Percentiles rank a stretch among this genome's conserved stretches.
Evolutionary conservation across 37 sponge, comb jelly and placozoan genomes (phyloP).

Genomic region (Amphimedon queenslandica): DNA sequence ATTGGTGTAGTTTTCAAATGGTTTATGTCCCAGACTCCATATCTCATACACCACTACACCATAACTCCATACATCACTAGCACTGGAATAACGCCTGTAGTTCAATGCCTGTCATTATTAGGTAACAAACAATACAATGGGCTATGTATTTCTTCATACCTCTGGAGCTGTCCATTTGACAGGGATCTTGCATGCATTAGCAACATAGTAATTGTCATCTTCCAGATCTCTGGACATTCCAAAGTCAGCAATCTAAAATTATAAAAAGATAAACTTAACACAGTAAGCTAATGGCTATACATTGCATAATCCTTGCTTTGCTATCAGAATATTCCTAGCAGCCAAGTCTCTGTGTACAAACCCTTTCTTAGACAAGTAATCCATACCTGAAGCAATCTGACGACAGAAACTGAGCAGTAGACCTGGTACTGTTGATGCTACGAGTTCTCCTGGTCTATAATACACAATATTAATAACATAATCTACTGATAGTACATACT

Average conservation of each 20-base stretch:
- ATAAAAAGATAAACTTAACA: not conserved
- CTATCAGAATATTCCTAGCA: constrained; percentile 60
- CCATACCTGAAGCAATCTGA: constrained; percentile 61
- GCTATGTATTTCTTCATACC: constrained; percentile 10
- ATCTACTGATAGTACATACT: no score
- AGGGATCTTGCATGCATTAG: constrained; percentile 33
- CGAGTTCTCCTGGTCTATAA: constrained; percentile 5
- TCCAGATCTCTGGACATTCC: constrained; percentile 49
- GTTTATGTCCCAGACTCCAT: constrained; percentile 12
- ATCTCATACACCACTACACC: constrained; percentile 5
- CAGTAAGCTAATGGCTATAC: not conserved
- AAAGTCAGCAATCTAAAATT: constrained; percentile 53
- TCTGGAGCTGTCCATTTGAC: constrained; percentile 74
- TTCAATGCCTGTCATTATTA: not conserved
- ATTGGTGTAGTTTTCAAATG: no score
- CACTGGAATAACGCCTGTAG: not conserved
- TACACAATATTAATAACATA: no score
- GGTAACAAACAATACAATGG: not conserved
- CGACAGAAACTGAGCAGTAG: constrained; percentile 31
- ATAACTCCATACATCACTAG: constrained; percentile 14
- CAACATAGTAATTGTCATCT: constrained; percentile 37
- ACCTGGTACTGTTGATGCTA: not conserved
- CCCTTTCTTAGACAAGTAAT: constrained; percentile 44
- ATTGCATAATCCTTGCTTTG: constrained; percentile 55
- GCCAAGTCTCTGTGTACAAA: constrained; percentile 74